Evolutionary conservation across 2,888 invertebrate genomes (phyloP), one percentile per base, ranked within the genome.

Genomic region (Brachylomia viminalis): DNA sequence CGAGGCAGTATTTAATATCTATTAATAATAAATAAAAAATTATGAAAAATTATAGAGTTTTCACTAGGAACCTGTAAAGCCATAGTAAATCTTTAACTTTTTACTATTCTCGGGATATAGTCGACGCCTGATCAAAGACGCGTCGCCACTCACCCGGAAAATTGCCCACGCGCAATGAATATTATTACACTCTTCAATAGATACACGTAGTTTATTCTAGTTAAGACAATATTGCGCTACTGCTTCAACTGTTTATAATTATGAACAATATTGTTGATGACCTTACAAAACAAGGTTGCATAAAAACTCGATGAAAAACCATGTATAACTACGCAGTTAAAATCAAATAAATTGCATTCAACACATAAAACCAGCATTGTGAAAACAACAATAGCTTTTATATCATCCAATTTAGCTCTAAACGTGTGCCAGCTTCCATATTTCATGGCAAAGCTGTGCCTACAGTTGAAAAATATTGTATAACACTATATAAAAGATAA

Each of bases 131-230:
- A 96, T 97, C 96, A 97, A 96, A 96, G 96, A 95, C 94, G 94
- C 94, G 94, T 81, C 93, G 93, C 88, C 94, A 91, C 92, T 94
- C 94, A 93, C 88, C 94, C 92, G 96, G 95, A 96, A 97, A 97
- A 96, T 97, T 96, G 95, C 92, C 95, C 93, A 91, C 90, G 94
- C 95, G 94, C 96, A 96, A 96, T 96, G 96, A 96, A 97, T 96
- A 96, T 96, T 96, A 96, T 96, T 96, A 96, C 95, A 95, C 95
- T 95, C 95, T 95, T 94, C 94, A 93, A 94, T 95, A 95, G 94
- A 94, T 95, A 93, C 94, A 91, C 92, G 93, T 95, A 94, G 93
- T 94, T 94, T 93, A 92, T 92, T 93, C 92, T 92, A 91, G 92
- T 93, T 92, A 94, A 89, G 91, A 90, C 92, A 94, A 93, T 90